Percentiles rank a stretch among this genome's conserved stretches.
phyloP scores from a whole-genome alignment of 2,113 vertebrate species.

The Malurus melanocephalus region DNA sequence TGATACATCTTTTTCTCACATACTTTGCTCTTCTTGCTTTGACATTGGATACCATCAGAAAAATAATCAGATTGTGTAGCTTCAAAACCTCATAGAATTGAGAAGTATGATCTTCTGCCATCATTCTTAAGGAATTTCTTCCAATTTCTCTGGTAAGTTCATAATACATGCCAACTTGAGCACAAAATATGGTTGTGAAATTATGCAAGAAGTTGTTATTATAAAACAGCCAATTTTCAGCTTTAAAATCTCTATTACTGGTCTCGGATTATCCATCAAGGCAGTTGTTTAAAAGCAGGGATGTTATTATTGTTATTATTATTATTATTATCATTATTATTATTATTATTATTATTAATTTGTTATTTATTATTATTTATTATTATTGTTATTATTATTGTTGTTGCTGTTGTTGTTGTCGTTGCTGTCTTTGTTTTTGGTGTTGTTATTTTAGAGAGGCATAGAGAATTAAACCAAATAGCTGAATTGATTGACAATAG shows the following conservation, averaged over 20 bases:
- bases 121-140: not conserved
- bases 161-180: not conserved
- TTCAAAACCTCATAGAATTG: not conserved
- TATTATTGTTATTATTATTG: not conserved
- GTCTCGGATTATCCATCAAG: not conserved
- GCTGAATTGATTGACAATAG: not conserved
- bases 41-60: not conserved
- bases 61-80: not conserved
- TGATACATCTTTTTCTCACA: not conserved
- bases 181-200: not conserved
- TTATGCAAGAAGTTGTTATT: not conserved
- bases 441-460: not conserved
- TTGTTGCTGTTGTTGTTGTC: no score
- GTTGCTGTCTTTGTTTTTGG: no score
- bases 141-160: not conserved
- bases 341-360: not conserved
- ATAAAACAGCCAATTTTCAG: not conserved
- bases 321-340: no score
- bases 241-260: not conserved
- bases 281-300: rapidly evolving
- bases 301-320: not conserved
- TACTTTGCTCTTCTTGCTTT: not conserved
- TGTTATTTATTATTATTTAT: no score
- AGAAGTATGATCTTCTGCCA: not conserved
- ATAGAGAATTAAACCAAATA: not conserved